Percentiles rank a stretch among this genome's conserved stretches.
These are phyloP conservation scores for Eulemur albifrons DNA, from an alignment of 2,797 vertebrate species.

Conservation along the genomic window DNA sequence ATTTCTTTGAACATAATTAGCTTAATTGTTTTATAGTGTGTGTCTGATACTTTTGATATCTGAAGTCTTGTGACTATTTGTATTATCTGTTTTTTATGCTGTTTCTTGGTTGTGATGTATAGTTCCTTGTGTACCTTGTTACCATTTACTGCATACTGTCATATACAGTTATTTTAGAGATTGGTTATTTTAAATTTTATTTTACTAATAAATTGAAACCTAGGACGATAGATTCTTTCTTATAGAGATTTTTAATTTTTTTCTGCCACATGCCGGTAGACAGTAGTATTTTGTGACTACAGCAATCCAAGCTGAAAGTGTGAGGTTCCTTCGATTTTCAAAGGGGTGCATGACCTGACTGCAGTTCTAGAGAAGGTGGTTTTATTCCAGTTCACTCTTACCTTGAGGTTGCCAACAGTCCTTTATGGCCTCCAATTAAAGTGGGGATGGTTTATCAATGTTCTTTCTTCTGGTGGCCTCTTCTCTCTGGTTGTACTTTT, in stretches of 20 bases:
- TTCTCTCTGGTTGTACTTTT: neutral
- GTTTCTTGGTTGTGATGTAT: neutral
- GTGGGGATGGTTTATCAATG: neutral
- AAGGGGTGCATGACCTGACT: neutral
- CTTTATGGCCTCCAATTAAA: neutral
- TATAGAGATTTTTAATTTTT: neutral
- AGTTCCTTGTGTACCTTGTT: neutral
- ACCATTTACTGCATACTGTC: neutral
- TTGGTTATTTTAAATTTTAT: neutral
- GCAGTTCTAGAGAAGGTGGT: neutral
- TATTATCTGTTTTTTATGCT: neutral
- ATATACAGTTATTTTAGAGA: neutral
- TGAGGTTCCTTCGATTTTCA: neutral
- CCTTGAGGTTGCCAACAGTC: neutral
- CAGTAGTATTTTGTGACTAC: neutral
- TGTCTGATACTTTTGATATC: neutral
- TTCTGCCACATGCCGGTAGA: neutral
- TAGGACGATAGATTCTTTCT: neutral
- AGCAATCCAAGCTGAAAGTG: neutral
- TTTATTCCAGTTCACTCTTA: neutral
- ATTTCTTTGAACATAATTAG: neutral
- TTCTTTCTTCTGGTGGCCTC: neutral
- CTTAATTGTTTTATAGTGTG: neutral
- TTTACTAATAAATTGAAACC: neutral
- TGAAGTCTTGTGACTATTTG: neutral